phyloP scores from a whole-genome alignment of 2,797 vertebrate genomes.

The Rhinogobio ventralis region DNA sequence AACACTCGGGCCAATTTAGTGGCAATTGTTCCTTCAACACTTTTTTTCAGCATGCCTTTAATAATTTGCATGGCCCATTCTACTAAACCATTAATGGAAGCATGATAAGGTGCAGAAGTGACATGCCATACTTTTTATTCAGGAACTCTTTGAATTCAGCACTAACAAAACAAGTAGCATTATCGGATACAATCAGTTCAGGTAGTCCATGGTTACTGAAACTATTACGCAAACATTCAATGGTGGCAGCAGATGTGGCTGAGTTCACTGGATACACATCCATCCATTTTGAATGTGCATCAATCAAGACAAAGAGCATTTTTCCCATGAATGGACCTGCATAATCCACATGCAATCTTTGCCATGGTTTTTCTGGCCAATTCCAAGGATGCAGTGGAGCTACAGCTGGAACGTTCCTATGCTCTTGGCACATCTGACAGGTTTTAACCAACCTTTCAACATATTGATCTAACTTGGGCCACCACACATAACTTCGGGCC shows the following conservation, averaged over 20 bases:
- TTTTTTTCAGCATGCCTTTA: conserved; percentile 28
- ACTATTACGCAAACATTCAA: conserved; percentile 18
- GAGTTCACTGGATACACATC: background rate
- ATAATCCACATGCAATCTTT: too few relatives aligned
- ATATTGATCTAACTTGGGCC: too few relatives aligned
- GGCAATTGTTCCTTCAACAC: too few relatives aligned
- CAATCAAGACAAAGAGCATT: too few relatives aligned
- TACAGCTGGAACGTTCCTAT: too few relatives aligned
- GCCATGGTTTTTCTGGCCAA: too few relatives aligned
- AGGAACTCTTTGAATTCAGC: conserved; percentile 1
- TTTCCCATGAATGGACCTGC: too few relatives aligned
- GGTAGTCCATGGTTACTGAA: conserved; percentile 38
- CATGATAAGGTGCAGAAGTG: background rate
- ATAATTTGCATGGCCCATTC: background rate
- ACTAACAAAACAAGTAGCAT: background rate
- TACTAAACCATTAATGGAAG: background rate
- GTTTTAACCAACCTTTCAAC: too few relatives aligned
- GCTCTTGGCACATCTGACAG: too few relatives aligned
- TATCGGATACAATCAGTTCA: conserved; percentile 28
- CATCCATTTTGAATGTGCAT: background rate
- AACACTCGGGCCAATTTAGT: too few relatives aligned
- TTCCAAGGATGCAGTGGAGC: too few relatives aligned
- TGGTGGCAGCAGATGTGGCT: background rate
- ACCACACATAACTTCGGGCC: too few relatives aligned
- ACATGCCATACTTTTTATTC: background rate